Evolutionary conservation across 2,113 vertebrate genomes (phyloP).

Genomic region (Sylvietta virens): DNA sequence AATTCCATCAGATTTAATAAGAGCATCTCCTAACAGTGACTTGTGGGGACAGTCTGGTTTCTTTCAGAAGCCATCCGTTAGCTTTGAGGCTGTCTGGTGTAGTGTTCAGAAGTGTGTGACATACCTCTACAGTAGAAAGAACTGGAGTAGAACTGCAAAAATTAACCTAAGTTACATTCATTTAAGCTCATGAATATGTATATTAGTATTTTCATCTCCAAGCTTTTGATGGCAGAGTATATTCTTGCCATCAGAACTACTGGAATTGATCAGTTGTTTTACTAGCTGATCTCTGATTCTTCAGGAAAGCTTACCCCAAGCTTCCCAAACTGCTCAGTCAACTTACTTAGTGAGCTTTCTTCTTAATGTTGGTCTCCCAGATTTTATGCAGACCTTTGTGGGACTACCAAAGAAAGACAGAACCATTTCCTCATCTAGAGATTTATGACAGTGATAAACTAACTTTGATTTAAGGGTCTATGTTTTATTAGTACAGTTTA

Average conservation of each 20-base stretch:
- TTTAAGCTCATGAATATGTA: background rate
- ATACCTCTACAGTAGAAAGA: background rate
- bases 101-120: background rate
- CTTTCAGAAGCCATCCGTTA: background rate
- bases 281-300: background rate
- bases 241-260: background rate
- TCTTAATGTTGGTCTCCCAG: background rate
- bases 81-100: background rate
- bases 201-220: background rate
- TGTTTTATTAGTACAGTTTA: conserved; percentile 12
- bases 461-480: background rate
- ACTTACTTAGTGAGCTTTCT: background rate
- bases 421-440: background rate
- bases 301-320: background rate
- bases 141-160: background rate
- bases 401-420: background rate
- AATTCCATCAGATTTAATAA: background rate
- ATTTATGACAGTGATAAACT: background rate
- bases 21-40: background rate
- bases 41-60: background rate
- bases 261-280: background rate
- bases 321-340: background rate
- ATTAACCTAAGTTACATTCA: background rate
- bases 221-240: background rate
- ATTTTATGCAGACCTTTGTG: background rate